Conservation (phyloP, 2,888 invertebrate species). For the Tachystola acroxantha region DNA sequence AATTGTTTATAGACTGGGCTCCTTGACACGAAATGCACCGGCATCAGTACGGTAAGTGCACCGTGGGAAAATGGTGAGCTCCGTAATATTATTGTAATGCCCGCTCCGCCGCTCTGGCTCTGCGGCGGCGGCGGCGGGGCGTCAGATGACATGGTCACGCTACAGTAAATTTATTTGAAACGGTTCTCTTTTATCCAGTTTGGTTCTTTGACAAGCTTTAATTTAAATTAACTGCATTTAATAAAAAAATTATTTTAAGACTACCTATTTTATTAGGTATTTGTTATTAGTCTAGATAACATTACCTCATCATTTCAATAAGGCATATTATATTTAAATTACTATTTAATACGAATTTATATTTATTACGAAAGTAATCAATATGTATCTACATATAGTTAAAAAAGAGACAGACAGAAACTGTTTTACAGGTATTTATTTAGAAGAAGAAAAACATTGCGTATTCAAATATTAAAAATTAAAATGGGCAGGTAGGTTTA, state of each 20-base stretch:
- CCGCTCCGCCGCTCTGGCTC: slow-evolving; percentile 38
- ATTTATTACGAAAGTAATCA: too few species aligned
- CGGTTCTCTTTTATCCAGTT: slow-evolving; percentile 7
- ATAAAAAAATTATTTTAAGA: neutral
- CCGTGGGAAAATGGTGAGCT: slow-evolving; percentile 55
- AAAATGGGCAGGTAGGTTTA: too few species aligned
- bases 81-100: slow-evolving; percentile 45
- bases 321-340: too few species aligned
- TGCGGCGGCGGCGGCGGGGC: slow-evolving; percentile 42
- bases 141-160: slow-evolving; percentile 55
- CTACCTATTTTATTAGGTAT: too few species aligned
- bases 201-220: slow-evolving; percentile 2
- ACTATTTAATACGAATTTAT: too few species aligned
- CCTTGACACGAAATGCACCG: slow-evolving; percentile 5
- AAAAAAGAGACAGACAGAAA: too few species aligned
- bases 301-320: too few species aligned
- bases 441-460: too few species aligned
- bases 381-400: too few species aligned
- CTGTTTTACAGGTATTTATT: too few species aligned
- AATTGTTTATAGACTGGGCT: slow-evolving; percentile 4
- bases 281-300: too few species aligned
- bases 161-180: slow-evolving; percentile 26
- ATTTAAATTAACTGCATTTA: neutral
- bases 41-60: slow-evolving; percentile 15
- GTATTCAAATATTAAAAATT: too few species aligned